phyloP scores from a whole-genome alignment of 2,797 vertebrate species.

The Chelonia mydas region DNA sequence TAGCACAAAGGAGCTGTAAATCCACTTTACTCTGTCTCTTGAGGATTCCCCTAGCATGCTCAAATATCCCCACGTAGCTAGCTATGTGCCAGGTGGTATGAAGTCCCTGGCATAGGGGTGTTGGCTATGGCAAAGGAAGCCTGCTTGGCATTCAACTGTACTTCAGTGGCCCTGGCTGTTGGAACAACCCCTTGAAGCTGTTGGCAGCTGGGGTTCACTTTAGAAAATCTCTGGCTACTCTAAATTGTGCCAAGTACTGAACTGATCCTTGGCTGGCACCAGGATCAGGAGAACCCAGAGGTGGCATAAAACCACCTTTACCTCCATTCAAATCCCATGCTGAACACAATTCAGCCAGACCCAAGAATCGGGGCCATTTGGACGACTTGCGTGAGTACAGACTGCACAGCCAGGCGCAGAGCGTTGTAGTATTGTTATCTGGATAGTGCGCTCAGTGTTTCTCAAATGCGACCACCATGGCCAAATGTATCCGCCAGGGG shows the following conservation, averaged over 20 bases:
- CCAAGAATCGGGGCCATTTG: background rate
- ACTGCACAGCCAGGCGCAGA: background rate
- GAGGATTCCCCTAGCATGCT: background rate
- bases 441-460: background rate
- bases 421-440: background rate
- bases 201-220: accelerated
- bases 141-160: accelerated
- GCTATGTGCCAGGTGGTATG: accelerated
- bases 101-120: accelerated
- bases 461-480: too few relatives aligned
- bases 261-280: background rate
- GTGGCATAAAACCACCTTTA: background rate
- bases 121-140: background rate
- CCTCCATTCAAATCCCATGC: background rate
- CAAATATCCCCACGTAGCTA: accelerated
- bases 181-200: background rate
- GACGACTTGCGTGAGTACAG: background rate
- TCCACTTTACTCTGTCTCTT: background rate
- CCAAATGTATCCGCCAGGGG: too few relatives aligned
- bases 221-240: background rate
- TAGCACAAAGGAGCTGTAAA: accelerated
- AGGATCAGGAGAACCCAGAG: background rate
- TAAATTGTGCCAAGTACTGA: background rate
- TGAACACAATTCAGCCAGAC: background rate
- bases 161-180: background rate